Evolutionary conservation across 2,113 vertebrate species (phyloP), one percentile per base, ranked within the genome.

Genomic region (Ranitomeya variabilis): DNA sequence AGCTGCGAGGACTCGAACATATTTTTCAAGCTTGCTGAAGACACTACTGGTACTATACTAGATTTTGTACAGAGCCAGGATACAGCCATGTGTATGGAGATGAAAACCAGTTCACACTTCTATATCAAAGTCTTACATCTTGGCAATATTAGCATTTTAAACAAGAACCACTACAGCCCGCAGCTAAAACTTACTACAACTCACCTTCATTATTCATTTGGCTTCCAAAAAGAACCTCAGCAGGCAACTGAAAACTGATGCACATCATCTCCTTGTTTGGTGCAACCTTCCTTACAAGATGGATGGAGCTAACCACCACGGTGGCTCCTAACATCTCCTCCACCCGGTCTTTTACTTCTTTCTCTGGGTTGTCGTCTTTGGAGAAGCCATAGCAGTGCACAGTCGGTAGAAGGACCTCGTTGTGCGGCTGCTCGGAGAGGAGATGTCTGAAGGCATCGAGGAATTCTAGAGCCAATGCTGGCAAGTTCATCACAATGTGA

Each of bases 261-360:
- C 98, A 98, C 93, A 99, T 92, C 98, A 99, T 99, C 89, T 99
- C 97, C 93, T 99, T 99, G 93, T 96, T 98, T 0, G 98, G 98
- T 0, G 98, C 96, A 57, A 99, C 98, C 0, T 99, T 98, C 80
- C 98, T 96, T 76, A 99, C 98, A 83, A 93, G 93, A 91, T 97
- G 94, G 2, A 97, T 92, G 0, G 96, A 96, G 89, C 96, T 97
- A 1, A 93, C 91, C 10, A 94, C 93, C 88, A 99, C 83, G 11
- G 95, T 93, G 81, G 93, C 89, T 3, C 96, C 96, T 31, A 99
- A 90, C 0, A 86, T 90, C 45, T 91, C 88, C 66, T 96, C 97
- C 0, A 96, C 97, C 88, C 91, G 92, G 26, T 93, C 92, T 89
- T 94, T 93, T 67, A 97, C 91, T n/a, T 99, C 98, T 77, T 91